Base-by-base conservation (phyloP, 2,888 invertebrate genomes). In the Lasioglossum calceatum region DNA sequence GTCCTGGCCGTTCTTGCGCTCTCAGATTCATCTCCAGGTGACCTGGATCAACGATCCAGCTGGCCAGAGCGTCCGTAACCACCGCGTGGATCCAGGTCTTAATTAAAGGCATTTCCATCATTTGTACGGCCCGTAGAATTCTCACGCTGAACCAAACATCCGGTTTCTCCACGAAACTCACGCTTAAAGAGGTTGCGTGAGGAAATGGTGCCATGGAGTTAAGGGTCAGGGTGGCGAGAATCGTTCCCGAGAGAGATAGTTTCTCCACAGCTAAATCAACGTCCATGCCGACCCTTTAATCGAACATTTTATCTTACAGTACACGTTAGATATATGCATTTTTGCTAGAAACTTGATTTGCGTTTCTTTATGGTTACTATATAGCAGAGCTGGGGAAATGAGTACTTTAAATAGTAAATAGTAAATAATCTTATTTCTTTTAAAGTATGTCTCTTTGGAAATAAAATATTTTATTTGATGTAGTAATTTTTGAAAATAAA, bases 1-100 rank as follows among this genome's bases (percentile, higher is more conserved):
- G 95, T 14, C 94, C 94, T 0, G 95, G 94, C 79, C 94, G 89
- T 76, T 95, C 95, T 32, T 91, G 92, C 4, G 94, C 92, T 79
- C 93, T 91, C 12, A 95, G 90, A 64, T 94, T 92, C 81, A 95
- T 84, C 79, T 95, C 94, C 67, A 95, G 84, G 72, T 95, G 94
- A n/a, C 95, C 95, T 5, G 95, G 95, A 89, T 96, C 96, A 23
- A 96, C 96, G 82, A 96, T 92, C 87, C 95, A 95, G 50, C 93
- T 94, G 39, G 95, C 94, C 50, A 96, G 90, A 39, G 96, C 96
- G 84, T 96, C 96, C 93, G 96, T 95, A 39, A 96, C 96, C 74
- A 96, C 95, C 10, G 95, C 95, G 89, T 96, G 96, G 81, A 96
- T 95, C 96, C 96, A 96, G 71, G 95, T 95, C 90, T 96, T 96